phyloP scores from a whole-genome alignment of 1,140 invertebrate species.

The Olivierus martensii region DNA sequence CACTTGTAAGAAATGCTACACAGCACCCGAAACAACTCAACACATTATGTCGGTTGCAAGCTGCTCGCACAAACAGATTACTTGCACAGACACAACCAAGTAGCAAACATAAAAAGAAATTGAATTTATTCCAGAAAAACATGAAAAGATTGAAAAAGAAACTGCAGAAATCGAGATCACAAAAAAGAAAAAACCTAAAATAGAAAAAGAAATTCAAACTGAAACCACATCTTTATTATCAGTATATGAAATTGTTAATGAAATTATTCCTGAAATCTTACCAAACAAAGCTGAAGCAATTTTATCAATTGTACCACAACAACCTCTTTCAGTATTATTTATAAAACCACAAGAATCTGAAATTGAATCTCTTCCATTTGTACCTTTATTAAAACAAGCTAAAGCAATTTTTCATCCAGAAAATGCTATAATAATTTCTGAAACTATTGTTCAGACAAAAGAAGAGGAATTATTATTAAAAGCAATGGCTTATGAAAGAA shows the following conservation, averaged over 20 bases:
- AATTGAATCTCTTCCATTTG: no score
- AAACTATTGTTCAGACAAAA: background rate
- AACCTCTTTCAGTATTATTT: constrained; percentile 1
- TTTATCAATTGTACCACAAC: constrained; percentile 4
- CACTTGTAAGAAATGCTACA: no score
- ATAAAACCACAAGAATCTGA: constrained; percentile 1
- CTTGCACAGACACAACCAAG: no score
- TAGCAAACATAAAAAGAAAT: no score
- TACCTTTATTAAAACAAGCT: background rate
- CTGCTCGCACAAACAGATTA: no score
- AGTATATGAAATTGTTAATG: constrained; percentile 10
- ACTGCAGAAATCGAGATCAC: no score
- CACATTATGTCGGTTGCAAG: no score
- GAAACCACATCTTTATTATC: background rate
- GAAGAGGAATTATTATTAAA: background rate
- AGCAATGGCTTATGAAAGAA: background rate
- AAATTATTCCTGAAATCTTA: background rate
- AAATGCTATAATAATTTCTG: background rate
- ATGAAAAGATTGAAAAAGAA: no score
- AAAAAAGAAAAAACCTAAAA: no score
- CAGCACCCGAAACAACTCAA: no score
- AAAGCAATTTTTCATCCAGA: background rate
- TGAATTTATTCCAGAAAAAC: no score
- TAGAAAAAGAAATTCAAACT: no score
- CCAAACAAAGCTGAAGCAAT: constrained; percentile 1